Conservation (phyloP, 2,888 invertebrate genomes). For the Creontiades dilutus region DNA sequence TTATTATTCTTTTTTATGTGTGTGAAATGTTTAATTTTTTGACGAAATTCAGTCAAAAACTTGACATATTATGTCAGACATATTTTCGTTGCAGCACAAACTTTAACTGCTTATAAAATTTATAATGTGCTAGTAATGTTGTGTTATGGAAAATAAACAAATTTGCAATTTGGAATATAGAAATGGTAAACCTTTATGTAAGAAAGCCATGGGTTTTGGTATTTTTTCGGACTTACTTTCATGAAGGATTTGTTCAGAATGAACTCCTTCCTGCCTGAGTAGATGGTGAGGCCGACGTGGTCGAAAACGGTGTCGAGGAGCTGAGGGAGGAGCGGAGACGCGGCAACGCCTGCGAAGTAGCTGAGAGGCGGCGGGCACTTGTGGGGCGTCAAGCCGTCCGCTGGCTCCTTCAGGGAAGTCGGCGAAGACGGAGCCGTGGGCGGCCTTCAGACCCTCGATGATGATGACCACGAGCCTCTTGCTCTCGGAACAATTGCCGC, state of each 20-base stretch:
- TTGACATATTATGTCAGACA: no score
- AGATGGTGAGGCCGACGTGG: constrained; percentile 46
- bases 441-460: background rate
- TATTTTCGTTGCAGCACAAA: no score
- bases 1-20: no score
- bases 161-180: no score
- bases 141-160: no score
- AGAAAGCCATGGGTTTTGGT: no score
- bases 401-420: background rate
- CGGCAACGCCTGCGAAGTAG: constrained; percentile 57
- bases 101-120: no score
- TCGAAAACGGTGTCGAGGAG: constrained; percentile 63
- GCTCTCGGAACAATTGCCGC: background rate
- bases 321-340: background rate
- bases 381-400: background rate
- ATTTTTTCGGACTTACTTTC: constrained; percentile 11
- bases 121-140: no score
- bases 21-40: no score
- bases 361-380: constrained; percentile 50
- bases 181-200: no score
- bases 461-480: constrained; percentile 34
- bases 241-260: background rate
- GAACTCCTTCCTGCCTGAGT: constrained; percentile 34
- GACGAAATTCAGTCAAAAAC: no score
- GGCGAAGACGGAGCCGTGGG: constrained; percentile 14